Evolutionary conservation across 1,140 invertebrate species (phyloP).

Genomic region (Idris sp.): DNA sequence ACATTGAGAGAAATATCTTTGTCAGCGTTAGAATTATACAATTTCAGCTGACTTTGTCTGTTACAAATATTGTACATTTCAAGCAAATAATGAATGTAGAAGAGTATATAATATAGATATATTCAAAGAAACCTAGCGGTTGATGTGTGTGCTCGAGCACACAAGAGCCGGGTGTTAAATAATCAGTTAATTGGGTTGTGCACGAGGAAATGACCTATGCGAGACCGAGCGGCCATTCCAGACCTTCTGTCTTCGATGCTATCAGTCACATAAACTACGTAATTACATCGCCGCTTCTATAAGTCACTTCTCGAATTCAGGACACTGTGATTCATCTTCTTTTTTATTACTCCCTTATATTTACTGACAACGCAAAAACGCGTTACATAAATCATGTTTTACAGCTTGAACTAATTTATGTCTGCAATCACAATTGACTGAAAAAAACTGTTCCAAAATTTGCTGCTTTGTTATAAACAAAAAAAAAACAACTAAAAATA

Average conservation of each 20-base stretch:
- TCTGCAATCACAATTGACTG: no score
- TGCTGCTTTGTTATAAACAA: no score
- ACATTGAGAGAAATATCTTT: no score
- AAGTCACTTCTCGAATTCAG: constrained; percentile 54
- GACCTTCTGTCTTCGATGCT: constrained; percentile 66
- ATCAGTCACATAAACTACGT: constrained; percentile 50
- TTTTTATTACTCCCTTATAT: constrained; percentile 40
- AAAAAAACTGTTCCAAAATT: no score
- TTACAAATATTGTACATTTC: no score
- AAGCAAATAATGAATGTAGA: neutral
- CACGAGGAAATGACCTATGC: constrained; percentile 77
- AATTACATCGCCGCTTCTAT: constrained; percentile 48
- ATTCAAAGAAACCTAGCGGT: constrained; percentile 26
- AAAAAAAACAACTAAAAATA: no score
- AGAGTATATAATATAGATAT: neutral
- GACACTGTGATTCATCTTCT: constrained; percentile 49
- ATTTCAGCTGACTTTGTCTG: no score
- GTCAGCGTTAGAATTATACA: no score
- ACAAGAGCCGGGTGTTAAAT: constrained; percentile 70
- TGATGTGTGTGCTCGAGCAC: constrained; percentile 41
- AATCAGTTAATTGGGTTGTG: constrained; percentile 77
- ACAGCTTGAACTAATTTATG: no score
- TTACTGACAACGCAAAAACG: constrained; percentile 24
- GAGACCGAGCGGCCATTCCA: constrained; percentile 66
- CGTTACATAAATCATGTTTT: no score